A percentile compares a stretch with the other conserved stretches of the same genome.
Conservation (phyloP, 2,888 invertebrate species). For the Eristalinus sepulchralis region DNA sequence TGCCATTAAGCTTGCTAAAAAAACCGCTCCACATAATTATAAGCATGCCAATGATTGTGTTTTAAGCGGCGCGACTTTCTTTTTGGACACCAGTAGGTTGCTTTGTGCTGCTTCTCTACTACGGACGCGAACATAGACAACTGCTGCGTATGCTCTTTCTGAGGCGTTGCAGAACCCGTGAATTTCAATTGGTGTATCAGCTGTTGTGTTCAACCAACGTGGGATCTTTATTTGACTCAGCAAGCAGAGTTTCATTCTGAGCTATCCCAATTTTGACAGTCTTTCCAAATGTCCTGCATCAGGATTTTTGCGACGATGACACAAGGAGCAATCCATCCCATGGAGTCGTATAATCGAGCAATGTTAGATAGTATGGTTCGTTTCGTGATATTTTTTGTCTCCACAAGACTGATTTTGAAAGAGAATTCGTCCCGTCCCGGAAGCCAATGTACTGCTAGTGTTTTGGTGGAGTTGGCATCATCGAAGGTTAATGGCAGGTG, state of each 20-base stretch:
- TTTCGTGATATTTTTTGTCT: neutral
- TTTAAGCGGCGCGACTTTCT: conserved; percentile 1
- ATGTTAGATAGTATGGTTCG: conserved; percentile 10
- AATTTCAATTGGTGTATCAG: neutral
- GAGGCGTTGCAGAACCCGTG: conserved; percentile 33
- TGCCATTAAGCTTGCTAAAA: neutral
- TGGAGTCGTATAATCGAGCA: conserved; percentile 1
- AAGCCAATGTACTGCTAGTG: conserved; percentile 2
- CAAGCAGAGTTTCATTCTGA: neutral
- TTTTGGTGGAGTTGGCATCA: neutral
- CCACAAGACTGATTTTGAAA: neutral
- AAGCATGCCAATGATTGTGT: neutral
- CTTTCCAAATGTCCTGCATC: conserved; percentile 23
- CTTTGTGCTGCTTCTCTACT: neutral
- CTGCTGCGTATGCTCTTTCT: conserved; percentile 15
- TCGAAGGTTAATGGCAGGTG: conserved; percentile 9
- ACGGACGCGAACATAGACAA: neutral
- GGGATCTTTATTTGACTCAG: neutral
- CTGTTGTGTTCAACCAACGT: neutral
- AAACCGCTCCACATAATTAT: neutral
- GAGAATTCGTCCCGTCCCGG: neutral
- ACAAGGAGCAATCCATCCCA: conserved; percentile 13
- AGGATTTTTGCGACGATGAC: neutral
- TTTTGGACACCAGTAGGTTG: neutral
- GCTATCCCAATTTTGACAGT: neutral